Evolutionary conservation across 2,113 vertebrate genomes (phyloP).

Genomic region (Athene noctua): DNA sequence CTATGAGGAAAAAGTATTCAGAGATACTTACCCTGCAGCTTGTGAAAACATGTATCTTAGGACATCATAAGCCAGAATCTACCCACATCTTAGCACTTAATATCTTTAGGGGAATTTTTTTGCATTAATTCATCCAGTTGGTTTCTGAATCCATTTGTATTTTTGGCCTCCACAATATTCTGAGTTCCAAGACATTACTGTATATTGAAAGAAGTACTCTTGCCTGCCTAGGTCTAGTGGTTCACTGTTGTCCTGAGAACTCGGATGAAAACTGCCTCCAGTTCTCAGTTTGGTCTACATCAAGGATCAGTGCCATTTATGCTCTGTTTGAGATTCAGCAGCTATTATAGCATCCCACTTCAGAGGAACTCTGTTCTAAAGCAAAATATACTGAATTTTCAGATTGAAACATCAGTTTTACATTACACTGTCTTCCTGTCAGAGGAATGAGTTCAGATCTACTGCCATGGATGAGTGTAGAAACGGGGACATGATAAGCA

Average conservation of each 20-base stretch:
- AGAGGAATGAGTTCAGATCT: neutral
- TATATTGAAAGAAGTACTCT: neutral
- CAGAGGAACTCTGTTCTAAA: neutral
- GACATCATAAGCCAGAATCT: neutral
- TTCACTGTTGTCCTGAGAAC: neutral
- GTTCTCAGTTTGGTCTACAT: neutral
- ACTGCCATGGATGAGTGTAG: neutral
- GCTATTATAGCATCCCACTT: neutral
- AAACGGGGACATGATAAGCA: neutral
- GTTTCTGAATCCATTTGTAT: neutral
- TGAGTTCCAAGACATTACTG: neutral
- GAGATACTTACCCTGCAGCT: neutral
- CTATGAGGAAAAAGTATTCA: neutral
- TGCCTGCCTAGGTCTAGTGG: neutral
- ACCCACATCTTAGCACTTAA: neutral
- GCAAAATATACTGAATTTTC: neutral
- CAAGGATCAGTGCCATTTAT: neutral
- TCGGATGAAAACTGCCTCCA: neutral
- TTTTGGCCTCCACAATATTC: neutral
- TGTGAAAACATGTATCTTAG: neutral
- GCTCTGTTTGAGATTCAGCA: neutral
- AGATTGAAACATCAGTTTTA: neutral
- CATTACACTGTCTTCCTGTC: neutral
- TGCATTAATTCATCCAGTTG: neutral
- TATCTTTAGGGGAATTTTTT: neutral